Evolutionary conservation across 2,888 invertebrate species (phyloP).

Genomic region (Dioctria linearis): DNA sequence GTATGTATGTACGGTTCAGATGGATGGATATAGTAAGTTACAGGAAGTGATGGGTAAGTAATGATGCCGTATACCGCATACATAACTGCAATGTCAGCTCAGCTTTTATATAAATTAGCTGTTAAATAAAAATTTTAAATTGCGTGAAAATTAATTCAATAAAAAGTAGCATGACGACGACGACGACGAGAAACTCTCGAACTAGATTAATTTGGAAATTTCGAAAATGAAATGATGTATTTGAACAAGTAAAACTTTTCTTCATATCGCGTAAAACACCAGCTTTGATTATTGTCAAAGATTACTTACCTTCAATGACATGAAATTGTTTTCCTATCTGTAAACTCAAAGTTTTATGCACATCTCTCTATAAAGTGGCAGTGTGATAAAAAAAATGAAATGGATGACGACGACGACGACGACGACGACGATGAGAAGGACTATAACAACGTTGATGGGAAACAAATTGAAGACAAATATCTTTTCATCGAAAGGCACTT

Average conservation of each 20-base stretch:
- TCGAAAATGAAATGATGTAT: too few species aligned
- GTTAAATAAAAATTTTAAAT: not conserved
- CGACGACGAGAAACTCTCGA: not conserved
- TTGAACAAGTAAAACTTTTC: too few species aligned
- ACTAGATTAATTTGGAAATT: too few species aligned
- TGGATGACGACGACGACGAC: not conserved
- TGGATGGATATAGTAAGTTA: too few species aligned
- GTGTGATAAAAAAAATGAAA: not conserved
- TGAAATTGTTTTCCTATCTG: constrained; percentile 42
- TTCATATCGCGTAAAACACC: constrained; percentile 5
- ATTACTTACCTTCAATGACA: constrained; percentile 21
- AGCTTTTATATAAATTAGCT: not conserved
- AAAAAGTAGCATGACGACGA: constrained; percentile 28
- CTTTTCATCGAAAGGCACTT: constrained; percentile 43
- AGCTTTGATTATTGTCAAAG: constrained; percentile 23
- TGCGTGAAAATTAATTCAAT: constrained; percentile 33
- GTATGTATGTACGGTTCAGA: too few species aligned
- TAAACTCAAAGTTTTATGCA: constrained; percentile 9
- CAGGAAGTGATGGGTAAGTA: too few species aligned
- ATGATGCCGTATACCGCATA: not conserved
- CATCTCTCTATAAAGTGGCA: not conserved
- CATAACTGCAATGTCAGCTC: not conserved
- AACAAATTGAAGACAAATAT: constrained; percentile 58
- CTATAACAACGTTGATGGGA: constrained; percentile 30
- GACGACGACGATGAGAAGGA: not conserved